phyloP scores from a whole-genome alignment of 2,888 invertebrate species.

The Drosophila macrothrix region DNA sequence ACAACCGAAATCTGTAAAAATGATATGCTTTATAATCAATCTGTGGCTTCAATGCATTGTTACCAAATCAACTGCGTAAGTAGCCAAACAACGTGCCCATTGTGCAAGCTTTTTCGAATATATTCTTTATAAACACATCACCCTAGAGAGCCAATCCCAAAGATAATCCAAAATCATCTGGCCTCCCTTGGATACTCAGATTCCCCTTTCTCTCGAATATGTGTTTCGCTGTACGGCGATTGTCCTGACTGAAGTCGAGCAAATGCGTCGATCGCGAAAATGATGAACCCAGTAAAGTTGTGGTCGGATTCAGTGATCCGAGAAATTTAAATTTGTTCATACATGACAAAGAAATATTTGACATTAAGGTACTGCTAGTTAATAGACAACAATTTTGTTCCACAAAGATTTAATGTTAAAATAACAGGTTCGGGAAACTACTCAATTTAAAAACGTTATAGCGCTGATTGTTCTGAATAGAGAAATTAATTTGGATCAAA shows the following conservation, averaged over 20 bases:
- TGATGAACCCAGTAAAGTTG: not conserved
- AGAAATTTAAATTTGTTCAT: not conserved
- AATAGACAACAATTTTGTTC: not conserved
- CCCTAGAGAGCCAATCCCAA: too few species aligned
- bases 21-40: too few species aligned
- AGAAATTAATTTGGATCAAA: too few species aligned
- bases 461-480: not conserved
- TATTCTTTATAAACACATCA: too few species aligned
- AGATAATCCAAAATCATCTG: too few species aligned
- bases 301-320: not conserved
- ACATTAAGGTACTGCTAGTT: not conserved
- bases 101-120: too few species aligned
- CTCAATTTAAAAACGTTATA: not conserved
- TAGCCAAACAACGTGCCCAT: too few species aligned
- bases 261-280: not conserved
- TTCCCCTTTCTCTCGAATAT: rapidly evolving
- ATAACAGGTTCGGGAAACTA: not conserved
- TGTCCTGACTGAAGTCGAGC: slow-evolving; percentile 21
- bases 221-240: slow-evolving; percentile 41
- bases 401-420: not conserved
- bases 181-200: too few species aligned
- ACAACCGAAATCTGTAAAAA: too few species aligned
- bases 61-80: too few species aligned
- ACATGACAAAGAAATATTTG: rapidly evolving
- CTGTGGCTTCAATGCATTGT: too few species aligned